Evolutionary conservation across 2,797 vertebrate genomes (phyloP).

Genomic region (Varecia variegata): DNA sequence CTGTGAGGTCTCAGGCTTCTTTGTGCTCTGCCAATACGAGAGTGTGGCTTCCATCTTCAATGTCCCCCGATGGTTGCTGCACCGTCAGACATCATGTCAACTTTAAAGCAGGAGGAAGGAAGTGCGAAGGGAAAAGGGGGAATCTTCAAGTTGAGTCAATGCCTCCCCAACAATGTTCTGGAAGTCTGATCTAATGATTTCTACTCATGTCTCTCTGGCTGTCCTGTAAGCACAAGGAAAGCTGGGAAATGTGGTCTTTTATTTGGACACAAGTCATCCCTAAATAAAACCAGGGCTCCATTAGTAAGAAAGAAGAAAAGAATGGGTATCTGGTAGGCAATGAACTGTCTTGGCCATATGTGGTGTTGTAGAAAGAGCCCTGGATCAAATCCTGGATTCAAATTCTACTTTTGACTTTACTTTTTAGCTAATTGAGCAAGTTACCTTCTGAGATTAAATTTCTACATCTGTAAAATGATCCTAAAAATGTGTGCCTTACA

Average conservation of each 20-base stretch:
- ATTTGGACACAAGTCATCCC: neutral
- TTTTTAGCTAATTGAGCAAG: neutral
- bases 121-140: neutral
- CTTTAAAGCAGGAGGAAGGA: neutral
- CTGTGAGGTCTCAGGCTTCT: neutral
- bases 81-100: neutral
- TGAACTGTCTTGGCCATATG: neutral
- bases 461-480: neutral
- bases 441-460: neutral
- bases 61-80: neutral
- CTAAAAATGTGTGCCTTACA: neutral
- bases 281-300: neutral
- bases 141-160: neutral
- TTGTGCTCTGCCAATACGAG: neutral
- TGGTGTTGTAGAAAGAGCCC: neutral
- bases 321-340: neutral
- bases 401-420: neutral
- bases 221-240: neutral
- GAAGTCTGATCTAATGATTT: neutral
- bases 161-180: neutral
- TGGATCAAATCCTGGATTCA: neutral
- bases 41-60: neutral
- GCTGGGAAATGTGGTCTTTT: neutral
- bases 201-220: neutral
- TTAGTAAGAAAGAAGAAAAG: neutral